A percentile compares a stretch with the other conserved stretches of the same genome.
Conservation (phyloP, 2,797 vertebrate genomes). For the Lepidocolaptes lacrymiger region DNA sequence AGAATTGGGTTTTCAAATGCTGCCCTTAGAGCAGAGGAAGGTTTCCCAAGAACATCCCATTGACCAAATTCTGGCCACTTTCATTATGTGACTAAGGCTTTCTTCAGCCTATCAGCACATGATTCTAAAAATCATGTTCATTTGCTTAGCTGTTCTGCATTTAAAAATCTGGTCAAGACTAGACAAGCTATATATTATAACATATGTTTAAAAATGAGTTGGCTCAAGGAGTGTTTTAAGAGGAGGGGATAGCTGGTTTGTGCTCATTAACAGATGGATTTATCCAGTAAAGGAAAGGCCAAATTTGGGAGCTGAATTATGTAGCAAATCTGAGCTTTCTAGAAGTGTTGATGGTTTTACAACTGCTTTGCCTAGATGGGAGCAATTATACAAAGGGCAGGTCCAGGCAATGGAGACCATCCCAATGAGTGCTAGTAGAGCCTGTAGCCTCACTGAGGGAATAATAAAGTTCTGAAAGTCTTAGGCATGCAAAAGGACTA, state of each 20-base stretch:
- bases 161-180: slow-evolving; percentile 18
- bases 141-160: neutral
- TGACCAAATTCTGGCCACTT: slow-evolving; percentile 4
- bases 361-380: neutral
- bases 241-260: neutral
- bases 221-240: neutral
- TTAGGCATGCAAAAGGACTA: neutral
- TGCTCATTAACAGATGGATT: neutral
- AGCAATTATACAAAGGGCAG: slow-evolving; percentile 13
- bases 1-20: neutral
- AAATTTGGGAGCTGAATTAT: neutral
- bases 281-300: slow-evolving; percentile 2
- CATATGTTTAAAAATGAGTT: neutral
- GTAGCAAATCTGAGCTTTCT: neutral
- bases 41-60: neutral
- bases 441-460: neutral
- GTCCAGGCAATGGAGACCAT: neutral
- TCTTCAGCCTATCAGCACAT: neutral
- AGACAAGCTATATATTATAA: neutral
- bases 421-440: neutral
- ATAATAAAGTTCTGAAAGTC: neutral
- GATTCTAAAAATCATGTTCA: neutral
- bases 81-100: neutral
- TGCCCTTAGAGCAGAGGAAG: neutral
- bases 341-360: neutral